phyloP scores from a whole-genome alignment of 2,113 vertebrate species.

The Carassius gibelio region DNA sequence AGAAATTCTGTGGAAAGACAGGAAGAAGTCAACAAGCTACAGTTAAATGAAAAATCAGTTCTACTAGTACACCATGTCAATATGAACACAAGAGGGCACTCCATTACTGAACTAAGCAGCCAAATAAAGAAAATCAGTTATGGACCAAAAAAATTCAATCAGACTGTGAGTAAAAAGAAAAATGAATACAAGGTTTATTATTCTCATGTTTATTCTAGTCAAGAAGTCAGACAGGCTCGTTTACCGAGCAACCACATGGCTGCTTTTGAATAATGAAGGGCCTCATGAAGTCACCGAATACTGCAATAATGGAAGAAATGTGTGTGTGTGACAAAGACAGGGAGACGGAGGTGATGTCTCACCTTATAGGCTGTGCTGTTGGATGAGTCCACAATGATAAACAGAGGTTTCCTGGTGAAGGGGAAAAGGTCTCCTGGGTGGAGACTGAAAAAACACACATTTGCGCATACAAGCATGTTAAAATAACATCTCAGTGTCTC shows the following conservation, averaged over 20 bases:
- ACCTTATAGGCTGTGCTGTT: conserved; percentile 97
- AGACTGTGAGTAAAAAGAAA: background rate
- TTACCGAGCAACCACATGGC: conserved; percentile 10
- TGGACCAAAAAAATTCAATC: background rate
- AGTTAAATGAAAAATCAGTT: background rate
- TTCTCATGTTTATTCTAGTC: background rate
- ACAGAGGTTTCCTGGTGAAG: conserved; percentile 97
- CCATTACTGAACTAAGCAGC: background rate
- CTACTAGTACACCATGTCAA: background rate
- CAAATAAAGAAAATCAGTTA: background rate
- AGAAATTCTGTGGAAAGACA: conserved; percentile 86
- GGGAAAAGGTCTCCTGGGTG: conserved; percentile 96
- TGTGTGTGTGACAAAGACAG: background rate
- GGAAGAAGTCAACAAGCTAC: conserved; percentile 8
- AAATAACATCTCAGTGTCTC: background rate
- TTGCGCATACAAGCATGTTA: conserved; percentile 19
- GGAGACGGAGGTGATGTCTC: conserved; percentile 34
- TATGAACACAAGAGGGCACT: conserved; percentile 37
- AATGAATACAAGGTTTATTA: background rate
- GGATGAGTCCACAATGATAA: conserved; percentile 95
- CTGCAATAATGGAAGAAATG: conserved; percentile 7
- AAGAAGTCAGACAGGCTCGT: background rate
- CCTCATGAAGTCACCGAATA: conserved; percentile 16
- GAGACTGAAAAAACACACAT: conserved; percentile 78
- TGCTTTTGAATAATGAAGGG: conserved; percentile 20